Percentiles rank a stretch among this genome's conserved stretches.
phyloP scores from a whole-genome alignment of 2,113 vertebrate species.

The Hymenochirus boettgeri region DNA sequence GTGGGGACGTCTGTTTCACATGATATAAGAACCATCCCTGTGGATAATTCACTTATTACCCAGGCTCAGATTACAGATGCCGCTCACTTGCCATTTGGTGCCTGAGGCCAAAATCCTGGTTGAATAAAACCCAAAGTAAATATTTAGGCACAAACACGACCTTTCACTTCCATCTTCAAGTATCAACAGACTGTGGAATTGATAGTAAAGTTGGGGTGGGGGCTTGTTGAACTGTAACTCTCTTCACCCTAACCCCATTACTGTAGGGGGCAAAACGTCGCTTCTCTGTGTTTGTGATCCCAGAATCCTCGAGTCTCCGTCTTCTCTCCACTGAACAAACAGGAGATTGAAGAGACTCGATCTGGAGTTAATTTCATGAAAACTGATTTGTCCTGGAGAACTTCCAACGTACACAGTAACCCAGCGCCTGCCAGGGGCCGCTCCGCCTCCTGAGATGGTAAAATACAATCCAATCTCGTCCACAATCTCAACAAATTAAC shows the following conservation, averaged over 20 bases:
- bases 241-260: neutral
- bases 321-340: neutral
- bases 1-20: too few species aligned
- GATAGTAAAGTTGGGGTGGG: neutral
- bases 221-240: neutral
- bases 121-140: constrained; percentile 7
- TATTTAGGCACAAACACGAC: constrained; percentile 14
- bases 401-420: neutral
- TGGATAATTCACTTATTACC: neutral
- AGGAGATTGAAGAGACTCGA: neutral
- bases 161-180: neutral
- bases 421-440: neutral
- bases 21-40: too few species aligned
- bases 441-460: too few species aligned
- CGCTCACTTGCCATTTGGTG: neutral
- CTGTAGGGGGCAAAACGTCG: neutral
- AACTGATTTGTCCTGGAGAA: neutral
- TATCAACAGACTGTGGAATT: neutral
- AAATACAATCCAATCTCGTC: too few species aligned
- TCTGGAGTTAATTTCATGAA: constrained; percentile 9
- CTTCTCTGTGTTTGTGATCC: neutral
- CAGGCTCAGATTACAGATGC: neutral
- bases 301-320: neutral
- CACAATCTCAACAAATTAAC: too few species aligned
- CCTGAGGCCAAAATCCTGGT: neutral